Percentiles rank a stretch among this genome's conserved stretches.
These are phyloP conservation scores for Polyommatus iphigenia DNA, from an alignment of 2,888 invertebrate genomes.

Conservation along the genomic window DNA sequence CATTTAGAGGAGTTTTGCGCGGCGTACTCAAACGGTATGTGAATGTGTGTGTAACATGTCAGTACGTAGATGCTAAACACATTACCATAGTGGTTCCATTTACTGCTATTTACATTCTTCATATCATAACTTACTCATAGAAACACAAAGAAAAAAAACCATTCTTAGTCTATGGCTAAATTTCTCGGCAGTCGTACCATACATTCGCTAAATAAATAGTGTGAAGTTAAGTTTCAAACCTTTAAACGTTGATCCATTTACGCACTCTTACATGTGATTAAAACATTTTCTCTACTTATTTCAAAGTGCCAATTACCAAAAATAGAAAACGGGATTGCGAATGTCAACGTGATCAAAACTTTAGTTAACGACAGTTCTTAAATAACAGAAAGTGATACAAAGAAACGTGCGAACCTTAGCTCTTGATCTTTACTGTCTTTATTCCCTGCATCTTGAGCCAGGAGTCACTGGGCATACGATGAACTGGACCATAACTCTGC, in stretches of 20 bases:
- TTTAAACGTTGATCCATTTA: neutral
- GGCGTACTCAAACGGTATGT: conserved; percentile 38
- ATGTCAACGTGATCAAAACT: no score
- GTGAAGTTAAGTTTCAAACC: neutral
- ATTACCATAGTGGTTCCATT: conserved; percentile 67
- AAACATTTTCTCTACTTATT: no score
- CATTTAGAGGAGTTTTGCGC: conserved; percentile 32
- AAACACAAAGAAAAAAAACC: neutral
- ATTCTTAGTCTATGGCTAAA: neutral
- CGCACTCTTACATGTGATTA: no score
- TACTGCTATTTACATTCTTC: conserved; percentile 38
- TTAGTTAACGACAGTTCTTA: no score
- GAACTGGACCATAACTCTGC: no score
- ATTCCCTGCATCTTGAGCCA: no score
- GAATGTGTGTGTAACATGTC: conserved; percentile 3
- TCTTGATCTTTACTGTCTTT: neutral
- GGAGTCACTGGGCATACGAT: no score
- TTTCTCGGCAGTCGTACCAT: neutral
- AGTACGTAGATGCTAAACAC: conserved; percentile 25
- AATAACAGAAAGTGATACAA: no score
- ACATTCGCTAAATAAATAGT: neutral
- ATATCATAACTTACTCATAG: neutral
- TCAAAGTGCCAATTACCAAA: no score
- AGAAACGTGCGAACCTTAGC: neutral
- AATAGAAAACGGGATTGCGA: no score